Conservation (phyloP, 1,140 invertebrate genomes). For the Ladona fulva region DNA sequence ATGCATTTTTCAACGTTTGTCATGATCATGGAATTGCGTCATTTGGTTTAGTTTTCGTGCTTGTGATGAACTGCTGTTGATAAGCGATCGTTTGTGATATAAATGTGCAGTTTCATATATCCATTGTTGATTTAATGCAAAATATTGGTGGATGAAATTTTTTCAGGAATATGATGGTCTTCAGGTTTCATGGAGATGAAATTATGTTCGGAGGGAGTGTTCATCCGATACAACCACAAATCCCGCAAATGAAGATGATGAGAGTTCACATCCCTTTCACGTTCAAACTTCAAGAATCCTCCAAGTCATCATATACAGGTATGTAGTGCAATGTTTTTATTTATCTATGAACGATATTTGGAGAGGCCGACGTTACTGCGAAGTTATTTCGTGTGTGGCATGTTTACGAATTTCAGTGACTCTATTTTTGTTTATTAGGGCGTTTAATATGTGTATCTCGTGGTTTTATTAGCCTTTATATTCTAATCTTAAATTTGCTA, state of each 20-base stretch:
- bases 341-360: background rate
- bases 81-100: background rate
- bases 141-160: background rate
- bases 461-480: too few species aligned
- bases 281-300: constrained; percentile 59
- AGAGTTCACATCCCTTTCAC: constrained; percentile 70
- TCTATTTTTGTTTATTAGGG: too few species aligned
- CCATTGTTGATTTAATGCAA: background rate
- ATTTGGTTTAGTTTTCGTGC: background rate
- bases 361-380: too few species aligned
- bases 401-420: too few species aligned
- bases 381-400: too few species aligned
- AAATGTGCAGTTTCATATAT: background rate
- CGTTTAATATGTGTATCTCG: too few species aligned
- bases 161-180: constrained; percentile 60
- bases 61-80: background rate
- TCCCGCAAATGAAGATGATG: constrained; percentile 69
- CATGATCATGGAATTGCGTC: background rate
- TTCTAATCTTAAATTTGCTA: too few species aligned
- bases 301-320: constrained; percentile 33
- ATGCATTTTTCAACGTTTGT: too few species aligned
- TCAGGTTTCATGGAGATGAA: constrained; percentile 60
- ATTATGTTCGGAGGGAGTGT: constrained; percentile 47
- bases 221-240: constrained; percentile 46
- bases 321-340: background rate